These are phyloP conservation scores for Ia io DNA, from an alignment of 2,113 vertebrate species.

Conservation along the genomic window DNA sequence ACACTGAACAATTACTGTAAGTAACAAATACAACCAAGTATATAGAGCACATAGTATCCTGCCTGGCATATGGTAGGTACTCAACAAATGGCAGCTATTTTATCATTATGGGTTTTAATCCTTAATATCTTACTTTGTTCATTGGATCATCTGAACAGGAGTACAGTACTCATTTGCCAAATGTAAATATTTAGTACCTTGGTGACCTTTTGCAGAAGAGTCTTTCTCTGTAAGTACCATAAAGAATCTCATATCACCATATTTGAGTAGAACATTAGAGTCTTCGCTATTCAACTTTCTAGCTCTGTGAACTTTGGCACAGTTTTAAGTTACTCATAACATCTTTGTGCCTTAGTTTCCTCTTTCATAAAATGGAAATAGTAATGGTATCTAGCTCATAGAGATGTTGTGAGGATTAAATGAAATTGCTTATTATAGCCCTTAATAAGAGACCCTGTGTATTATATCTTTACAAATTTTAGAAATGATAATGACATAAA, in stretches of 20 bases:
- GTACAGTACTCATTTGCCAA: neutral
- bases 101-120: neutral
- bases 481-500: neutral
- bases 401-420: neutral
- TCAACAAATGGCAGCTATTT: neutral
- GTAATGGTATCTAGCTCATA: neutral
- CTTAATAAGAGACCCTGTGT: neutral
- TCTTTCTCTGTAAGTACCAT: neutral
- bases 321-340: neutral
- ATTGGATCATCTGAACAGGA: neutral
- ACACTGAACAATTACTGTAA: neutral
- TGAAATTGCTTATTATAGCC: neutral
- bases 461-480: neutral
- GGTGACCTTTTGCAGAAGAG: neutral
- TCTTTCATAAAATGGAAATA: conserved; percentile 26
- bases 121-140: neutral
- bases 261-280: neutral
- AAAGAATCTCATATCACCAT: neutral
- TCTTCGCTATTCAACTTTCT: neutral
- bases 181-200: neutral
- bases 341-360: neutral
- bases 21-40: neutral
- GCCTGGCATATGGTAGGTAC: neutral
- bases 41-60: neutral
- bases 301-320: neutral